Percentiles rank a stretch among this genome's conserved stretches.
phyloP scores from a whole-genome alignment of 1,140 invertebrate genomes.

The Brachionus koreanus region DNA sequence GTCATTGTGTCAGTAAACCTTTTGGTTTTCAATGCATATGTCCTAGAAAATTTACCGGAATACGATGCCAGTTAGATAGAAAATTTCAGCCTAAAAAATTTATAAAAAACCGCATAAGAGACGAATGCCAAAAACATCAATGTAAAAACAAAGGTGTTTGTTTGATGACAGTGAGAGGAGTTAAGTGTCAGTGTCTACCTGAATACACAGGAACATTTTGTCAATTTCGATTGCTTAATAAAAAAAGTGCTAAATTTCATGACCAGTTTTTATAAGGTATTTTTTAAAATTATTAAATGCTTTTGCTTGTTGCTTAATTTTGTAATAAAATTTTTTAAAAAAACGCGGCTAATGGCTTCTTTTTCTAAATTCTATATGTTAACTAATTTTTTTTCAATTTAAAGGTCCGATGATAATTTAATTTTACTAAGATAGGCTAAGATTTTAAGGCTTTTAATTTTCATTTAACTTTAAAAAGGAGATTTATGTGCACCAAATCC shows the following conservation, averaged over 20 bases:
- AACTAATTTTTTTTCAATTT: not conserved
- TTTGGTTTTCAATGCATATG: conserved; percentile 38
- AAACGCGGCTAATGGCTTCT: not conserved
- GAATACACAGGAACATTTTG: conserved; percentile 37
- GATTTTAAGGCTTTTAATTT: not conserved
- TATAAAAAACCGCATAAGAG: not conserved
- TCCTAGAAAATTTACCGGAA: not conserved
- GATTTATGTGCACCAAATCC: conserved; percentile 84
- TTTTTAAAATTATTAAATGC: not conserved
- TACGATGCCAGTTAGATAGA: conserved; percentile 26
- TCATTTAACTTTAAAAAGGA: conserved; percentile 13
- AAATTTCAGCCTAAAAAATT: not conserved
- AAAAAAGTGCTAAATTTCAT: not conserved
- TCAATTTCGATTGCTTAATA: not conserved
- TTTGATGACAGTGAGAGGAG: not conserved
- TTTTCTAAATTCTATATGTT: not conserved
- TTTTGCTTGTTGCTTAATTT: not conserved
- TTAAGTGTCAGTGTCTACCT: conserved; percentile 41
- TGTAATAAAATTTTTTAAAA: not conserved
- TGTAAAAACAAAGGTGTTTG: conserved; percentile 41
- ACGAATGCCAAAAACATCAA: not conserved
- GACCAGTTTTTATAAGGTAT: conserved; percentile 28
- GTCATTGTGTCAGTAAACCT: conserved; percentile 10
- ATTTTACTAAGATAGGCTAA: not conserved
- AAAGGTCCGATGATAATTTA: not conserved